Conservation (phyloP, 1,140 invertebrate genomes). For the Drosophila mauritiana region DNA sequence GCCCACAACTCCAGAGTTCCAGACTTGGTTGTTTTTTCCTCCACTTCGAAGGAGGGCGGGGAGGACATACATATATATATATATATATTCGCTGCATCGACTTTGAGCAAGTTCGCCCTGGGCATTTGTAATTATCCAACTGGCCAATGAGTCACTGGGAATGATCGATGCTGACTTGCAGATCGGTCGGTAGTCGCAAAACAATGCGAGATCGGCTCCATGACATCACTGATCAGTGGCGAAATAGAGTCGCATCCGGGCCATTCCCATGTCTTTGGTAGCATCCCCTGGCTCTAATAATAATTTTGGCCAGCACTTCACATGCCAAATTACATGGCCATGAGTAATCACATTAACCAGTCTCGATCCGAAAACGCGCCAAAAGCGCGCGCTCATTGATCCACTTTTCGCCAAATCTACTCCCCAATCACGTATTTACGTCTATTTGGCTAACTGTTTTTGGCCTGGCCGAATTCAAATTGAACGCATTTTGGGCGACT, state of each 20-base stretch:
- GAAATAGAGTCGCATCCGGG: conserved; percentile 70
- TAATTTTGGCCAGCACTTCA: conserved; percentile 65
- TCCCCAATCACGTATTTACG: conserved; percentile 74
- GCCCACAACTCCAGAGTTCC: conserved; percentile 8
- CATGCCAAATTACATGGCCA: conserved; percentile 69
- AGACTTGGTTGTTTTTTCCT: conserved; percentile 7
- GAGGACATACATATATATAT: background rate
- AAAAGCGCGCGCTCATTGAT: conserved; percentile 64
- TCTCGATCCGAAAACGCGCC: conserved; percentile 39
- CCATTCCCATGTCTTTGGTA: conserved; percentile 48
- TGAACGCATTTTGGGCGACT: conserved; percentile 11
- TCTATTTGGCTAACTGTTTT: conserved; percentile 74
- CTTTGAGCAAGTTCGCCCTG: conserved; percentile 15
- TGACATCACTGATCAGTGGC: conserved; percentile 60
- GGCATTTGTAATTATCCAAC: conserved; percentile 48
- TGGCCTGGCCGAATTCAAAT: conserved; percentile 55
- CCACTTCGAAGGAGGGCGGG: background rate
- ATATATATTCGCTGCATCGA: conserved; percentile 11
- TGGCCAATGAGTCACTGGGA: conserved; percentile 51
- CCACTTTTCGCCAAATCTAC: conserved; percentile 69
- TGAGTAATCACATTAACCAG: conserved; percentile 77
- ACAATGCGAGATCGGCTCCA: conserved; percentile 37
- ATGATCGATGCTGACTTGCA: conserved; percentile 71
- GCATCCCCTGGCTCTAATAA: conserved; percentile 40
- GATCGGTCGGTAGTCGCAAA: conserved; percentile 28